Percentiles rank a stretch among this genome's conserved stretches.
phyloP scores from a whole-genome alignment of 2,888 invertebrate genomes.

The Tetheella fluctuosa region DNA sequence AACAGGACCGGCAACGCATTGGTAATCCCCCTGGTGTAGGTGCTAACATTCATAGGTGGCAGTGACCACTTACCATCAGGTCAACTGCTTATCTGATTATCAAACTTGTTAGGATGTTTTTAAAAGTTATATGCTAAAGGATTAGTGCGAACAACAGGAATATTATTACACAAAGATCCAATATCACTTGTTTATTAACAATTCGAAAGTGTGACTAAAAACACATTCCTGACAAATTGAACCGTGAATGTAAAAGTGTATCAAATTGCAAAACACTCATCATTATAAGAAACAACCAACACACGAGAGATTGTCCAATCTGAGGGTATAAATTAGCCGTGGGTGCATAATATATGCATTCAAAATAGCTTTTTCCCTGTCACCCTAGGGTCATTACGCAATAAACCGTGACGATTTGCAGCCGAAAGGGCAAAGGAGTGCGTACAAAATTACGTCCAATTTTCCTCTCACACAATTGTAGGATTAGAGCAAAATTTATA shows the following conservation, averaged over 20 bases:
- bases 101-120: no score
- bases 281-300: slow-evolving; percentile 21
- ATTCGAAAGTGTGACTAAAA: slow-evolving; percentile 49
- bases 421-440: slow-evolving; percentile 63
- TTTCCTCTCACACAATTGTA: slow-evolving; percentile 75
- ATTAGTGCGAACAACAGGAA: background rate
- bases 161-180: slow-evolving; percentile 1
- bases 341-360: slow-evolving; percentile 31
- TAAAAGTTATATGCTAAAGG: background rate
- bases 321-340: slow-evolving; percentile 14
- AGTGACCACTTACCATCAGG: no score
- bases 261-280: slow-evolving; percentile 62
- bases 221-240: slow-evolving; percentile 48
- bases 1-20: no score
- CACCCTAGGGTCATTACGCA: slow-evolving; percentile 64
- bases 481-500: slow-evolving; percentile 80
- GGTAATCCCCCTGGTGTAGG: no score
- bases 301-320: slow-evolving; percentile 7
- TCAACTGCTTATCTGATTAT: no score
- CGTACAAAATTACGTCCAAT: slow-evolving; percentile 74
- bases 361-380: slow-evolving; percentile 50
- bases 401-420: slow-evolving; percentile 71
- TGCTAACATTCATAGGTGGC: no score
- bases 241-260: slow-evolving; percentile 69
- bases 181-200: slow-evolving; percentile 10